phyloP scores from a whole-genome alignment of 2,113 vertebrate genomes.

The Sinocyclocheilus anshuiensis region DNA sequence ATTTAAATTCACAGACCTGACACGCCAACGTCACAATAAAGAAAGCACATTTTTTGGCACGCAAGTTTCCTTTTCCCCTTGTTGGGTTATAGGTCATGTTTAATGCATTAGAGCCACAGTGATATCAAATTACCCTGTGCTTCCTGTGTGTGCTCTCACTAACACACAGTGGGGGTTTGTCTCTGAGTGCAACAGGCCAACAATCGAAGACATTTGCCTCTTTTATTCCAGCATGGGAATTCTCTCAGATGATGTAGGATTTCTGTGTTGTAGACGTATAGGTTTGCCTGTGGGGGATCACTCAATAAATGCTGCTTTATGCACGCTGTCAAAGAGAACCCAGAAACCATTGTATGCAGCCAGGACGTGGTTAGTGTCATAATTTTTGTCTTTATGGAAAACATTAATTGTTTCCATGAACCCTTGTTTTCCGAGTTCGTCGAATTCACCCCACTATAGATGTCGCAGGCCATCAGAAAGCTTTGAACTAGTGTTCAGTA shows the following conservation, averaged over 20 bases:
- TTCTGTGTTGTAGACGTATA: conserved; percentile 62
- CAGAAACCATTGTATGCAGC: conserved; percentile 19
- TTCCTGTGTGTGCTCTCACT: conserved; percentile 42
- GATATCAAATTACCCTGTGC: conserved; percentile 56
- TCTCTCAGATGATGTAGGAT: conserved; percentile 58
- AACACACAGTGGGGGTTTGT: conserved; percentile 59
- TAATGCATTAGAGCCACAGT: conserved; percentile 37
- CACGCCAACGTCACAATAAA: not conserved
- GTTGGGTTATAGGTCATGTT: conserved; percentile 19
- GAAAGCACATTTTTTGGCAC: not conserved
- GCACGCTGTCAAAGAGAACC: conserved; percentile 10
- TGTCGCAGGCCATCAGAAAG: conserved; percentile 3
- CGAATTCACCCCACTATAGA: conserved; percentile 31
- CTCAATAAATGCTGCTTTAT: conserved; percentile 41
- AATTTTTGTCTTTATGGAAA: conserved; percentile 19
- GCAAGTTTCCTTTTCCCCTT: not conserved
- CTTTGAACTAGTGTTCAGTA: conserved; percentile 57
- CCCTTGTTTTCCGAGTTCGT: conserved; percentile 3
- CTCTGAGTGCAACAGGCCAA: conserved; percentile 51
- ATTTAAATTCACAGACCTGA: not conserved
- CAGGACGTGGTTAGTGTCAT: not conserved
- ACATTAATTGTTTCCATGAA: not conserved
- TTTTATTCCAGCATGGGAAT: conserved; percentile 51
- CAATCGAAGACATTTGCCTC: conserved; percentile 59
- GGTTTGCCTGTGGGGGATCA: conserved; percentile 57